phyloP scores from a whole-genome alignment of 2,113 vertebrate genomes.

The Polyodon spathula region DNA sequence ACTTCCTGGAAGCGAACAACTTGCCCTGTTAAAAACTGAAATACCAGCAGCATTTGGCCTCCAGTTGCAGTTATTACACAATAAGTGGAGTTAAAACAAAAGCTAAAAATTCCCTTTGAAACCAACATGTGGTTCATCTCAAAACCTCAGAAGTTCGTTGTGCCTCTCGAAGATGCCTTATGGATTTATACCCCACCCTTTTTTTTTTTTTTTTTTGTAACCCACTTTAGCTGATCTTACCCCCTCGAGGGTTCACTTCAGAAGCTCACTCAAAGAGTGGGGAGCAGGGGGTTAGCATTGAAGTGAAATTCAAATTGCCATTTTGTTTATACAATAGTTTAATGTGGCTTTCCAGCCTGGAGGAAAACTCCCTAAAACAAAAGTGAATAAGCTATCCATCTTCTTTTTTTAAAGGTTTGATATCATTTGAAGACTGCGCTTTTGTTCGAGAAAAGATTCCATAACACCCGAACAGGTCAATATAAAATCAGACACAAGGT shows the following conservation, averaged over 20 bases:
- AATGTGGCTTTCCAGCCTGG: slow-evolving; percentile 41
- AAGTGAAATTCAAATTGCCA: slow-evolving; percentile 48
- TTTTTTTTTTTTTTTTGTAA: slow-evolving; percentile 27
- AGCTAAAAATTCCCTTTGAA: slow-evolving; percentile 33
- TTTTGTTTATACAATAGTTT: slow-evolving; percentile 42
- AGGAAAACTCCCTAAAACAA: slow-evolving; percentile 32
- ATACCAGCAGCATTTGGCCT: slow-evolving; percentile 47
- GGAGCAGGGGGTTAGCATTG: slow-evolving; percentile 24
- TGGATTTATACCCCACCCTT: slow-evolving; percentile 5
- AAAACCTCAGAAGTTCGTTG: slow-evolving; percentile 30
- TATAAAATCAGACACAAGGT: neutral
- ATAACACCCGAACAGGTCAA: neutral
- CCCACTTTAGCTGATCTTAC: slow-evolving; percentile 34
- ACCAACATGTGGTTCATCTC: slow-evolving; percentile 50
- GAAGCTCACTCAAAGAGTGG: slow-evolving; percentile 17
- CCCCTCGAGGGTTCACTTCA: slow-evolving; percentile 23
- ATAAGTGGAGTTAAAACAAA: slow-evolving; percentile 18
- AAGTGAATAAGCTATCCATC: slow-evolving; percentile 39
- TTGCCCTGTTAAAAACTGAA: slow-evolving; percentile 48
- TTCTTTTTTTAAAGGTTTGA: slow-evolving; percentile 49
- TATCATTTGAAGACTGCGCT: slow-evolving; percentile 31
- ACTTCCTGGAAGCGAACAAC: slow-evolving; percentile 70
- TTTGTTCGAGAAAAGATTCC: slow-evolving; percentile 2
- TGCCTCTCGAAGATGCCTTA: slow-evolving; percentile 15
- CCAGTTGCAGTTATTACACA: slow-evolving; percentile 47